phyloP scores from a whole-genome alignment of 2,113 vertebrate genomes.

The Peromyscus polionotus region DNA sequence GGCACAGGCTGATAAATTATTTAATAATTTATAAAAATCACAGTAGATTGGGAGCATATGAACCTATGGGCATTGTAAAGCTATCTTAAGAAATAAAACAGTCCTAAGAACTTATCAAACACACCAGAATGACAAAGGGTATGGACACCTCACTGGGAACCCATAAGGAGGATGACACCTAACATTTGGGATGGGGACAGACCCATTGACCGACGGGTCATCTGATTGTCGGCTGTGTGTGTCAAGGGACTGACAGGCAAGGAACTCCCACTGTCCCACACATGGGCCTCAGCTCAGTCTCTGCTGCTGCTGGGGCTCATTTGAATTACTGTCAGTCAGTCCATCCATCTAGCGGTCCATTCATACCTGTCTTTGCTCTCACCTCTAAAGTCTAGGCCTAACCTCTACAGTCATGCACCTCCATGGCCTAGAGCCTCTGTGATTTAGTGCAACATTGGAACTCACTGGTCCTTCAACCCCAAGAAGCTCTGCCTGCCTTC shows the following conservation, averaged over 20 bases:
- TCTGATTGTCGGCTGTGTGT: neutral
- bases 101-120: neutral
- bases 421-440: neutral
- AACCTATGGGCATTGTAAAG: neutral
- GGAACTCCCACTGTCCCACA: too few relatives aligned
- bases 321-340: neutral
- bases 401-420: neutral
- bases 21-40: neutral
- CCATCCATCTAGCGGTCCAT: neutral
- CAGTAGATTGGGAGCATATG: too few relatives aligned
- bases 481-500: neutral
- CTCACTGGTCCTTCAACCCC: neutral
- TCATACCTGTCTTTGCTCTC: neutral
- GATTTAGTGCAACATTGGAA: neutral
- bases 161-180: neutral
- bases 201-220: neutral
- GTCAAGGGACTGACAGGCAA: neutral
- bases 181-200: neutral
- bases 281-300: neutral
- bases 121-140: neutral
- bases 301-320: accelerated
- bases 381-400: neutral
- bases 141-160: neutral
- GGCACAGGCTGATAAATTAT: neutral
- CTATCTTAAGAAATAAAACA: neutral